Percentiles rank a stretch among this genome's conserved stretches.
These are phyloP conservation scores for Anisognathus igniventris DNA, from an alignment of 2,797 vertebrate species.

Conservation along the genomic window DNA sequence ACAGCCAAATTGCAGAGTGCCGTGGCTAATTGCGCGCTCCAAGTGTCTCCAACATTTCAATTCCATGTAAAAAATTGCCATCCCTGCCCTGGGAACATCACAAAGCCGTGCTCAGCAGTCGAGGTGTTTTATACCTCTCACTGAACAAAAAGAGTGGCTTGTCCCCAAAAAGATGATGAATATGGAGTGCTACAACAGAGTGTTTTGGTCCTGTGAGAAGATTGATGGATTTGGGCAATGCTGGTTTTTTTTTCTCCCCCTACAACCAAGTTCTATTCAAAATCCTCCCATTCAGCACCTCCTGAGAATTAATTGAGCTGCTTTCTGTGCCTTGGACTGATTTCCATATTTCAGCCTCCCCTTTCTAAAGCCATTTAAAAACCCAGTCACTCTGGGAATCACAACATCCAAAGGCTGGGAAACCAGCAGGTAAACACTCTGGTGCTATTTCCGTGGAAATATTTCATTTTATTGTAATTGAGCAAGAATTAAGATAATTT, in stretches of 20 bases:
- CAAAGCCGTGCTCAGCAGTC: background rate
- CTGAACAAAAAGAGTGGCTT: background rate
- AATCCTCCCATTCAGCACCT: background rate
- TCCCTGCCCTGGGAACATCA: background rate
- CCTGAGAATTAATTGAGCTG: background rate
- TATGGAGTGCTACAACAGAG: background rate
- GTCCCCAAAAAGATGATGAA: background rate
- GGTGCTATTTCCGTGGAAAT: background rate
- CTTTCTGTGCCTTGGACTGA: background rate
- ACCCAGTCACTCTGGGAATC: background rate
- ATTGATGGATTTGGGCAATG: background rate
- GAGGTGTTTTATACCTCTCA: background rate
- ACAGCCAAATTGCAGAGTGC: background rate
- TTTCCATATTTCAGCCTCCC: background rate
- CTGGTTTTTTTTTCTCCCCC: accelerated
- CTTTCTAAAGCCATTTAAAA: background rate
- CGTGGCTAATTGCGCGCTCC: background rate
- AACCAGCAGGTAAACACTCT: background rate
- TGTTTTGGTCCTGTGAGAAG: background rate
- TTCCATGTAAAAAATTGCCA: background rate
- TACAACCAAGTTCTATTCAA: background rate
- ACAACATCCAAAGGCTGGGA: background rate
- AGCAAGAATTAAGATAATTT: background rate
- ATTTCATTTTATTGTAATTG: background rate
- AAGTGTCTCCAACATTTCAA: background rate